phyloP scores from a whole-genome alignment of 2,797 vertebrate genomes.

The Macrochelys suwanniensis region DNA sequence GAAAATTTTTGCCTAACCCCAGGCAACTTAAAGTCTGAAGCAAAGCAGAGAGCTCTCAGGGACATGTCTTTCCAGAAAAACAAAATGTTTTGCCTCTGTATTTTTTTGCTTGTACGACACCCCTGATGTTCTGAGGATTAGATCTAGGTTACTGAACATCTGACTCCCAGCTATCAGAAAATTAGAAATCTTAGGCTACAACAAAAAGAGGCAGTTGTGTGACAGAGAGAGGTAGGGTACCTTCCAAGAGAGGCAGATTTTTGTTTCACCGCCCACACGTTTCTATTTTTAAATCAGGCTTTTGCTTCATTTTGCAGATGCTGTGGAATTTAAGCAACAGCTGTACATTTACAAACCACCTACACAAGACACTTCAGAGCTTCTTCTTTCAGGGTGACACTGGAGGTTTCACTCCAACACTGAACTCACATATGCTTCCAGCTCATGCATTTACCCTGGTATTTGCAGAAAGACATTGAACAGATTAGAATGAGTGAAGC shows the following conservation, averaged over 20 bases:
- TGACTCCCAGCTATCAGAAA: background rate
- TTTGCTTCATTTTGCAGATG: background rate
- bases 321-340: constrained; percentile 1
- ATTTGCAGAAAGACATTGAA: constrained; percentile 25
- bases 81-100: background rate
- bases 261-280: background rate
- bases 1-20: background rate
- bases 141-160: background rate
- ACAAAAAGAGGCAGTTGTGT: background rate
- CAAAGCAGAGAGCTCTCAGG: background rate
- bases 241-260: background rate
- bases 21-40: background rate
- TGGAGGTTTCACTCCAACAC: constrained; percentile 21
- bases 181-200: background rate
- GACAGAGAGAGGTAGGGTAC: background rate
- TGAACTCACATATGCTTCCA: background rate
- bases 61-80: accelerated
- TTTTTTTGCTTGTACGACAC: background rate
- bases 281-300: constrained; percentile 35
- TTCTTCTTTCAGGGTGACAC: background rate
- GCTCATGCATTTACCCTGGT: background rate
- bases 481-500: constrained; percentile 10
- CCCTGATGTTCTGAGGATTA: accelerated
- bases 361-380: background rate
- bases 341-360: constrained; percentile 24